phyloP scores from a whole-genome alignment of 2,888 invertebrate genomes.

The Epirrhoe tristata region DNA sequence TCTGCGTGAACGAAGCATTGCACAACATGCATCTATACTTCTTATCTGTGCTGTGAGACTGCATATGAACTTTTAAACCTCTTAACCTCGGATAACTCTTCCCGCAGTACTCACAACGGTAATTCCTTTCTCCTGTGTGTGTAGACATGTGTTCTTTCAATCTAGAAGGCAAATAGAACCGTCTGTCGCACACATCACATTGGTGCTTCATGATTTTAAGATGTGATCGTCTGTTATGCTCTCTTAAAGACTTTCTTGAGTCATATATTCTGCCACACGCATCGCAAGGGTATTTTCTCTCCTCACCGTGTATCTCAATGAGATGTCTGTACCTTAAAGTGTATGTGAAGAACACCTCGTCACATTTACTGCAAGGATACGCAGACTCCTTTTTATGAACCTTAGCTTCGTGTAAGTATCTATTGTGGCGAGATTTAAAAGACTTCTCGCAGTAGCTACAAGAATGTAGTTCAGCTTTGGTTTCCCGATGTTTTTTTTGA shows the following conservation, averaged over 20 bases:
- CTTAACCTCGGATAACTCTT: conserved; percentile 85
- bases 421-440: conserved; percentile 72
- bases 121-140: conserved; percentile 82
- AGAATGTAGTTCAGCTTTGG: conserved; percentile 72
- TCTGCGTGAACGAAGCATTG: conserved; percentile 82
- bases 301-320: conserved; percentile 74
- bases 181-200: conserved; percentile 74
- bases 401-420: conserved; percentile 69
- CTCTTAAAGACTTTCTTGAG: conserved; percentile 70
- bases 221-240: conserved; percentile 71
- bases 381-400: conserved; percentile 76
- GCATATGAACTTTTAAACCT: conserved; percentile 84
- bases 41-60: conserved; percentile 83
- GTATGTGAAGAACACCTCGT: conserved; percentile 70
- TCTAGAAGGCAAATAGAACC: conserved; percentile 75
- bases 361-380: conserved; percentile 75
- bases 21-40: conserved; percentile 83
- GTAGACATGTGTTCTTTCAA: conserved; percentile 81
- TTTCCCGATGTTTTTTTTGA: conserved; percentile 69
- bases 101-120: conserved; percentile 83
- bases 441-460: conserved; percentile 81
- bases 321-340: conserved; percentile 70
- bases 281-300: conserved; percentile 71
- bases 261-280: conserved; percentile 75
- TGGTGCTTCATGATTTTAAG: conserved; percentile 72